These are phyloP conservation scores for Ichneumoninae sp. DNA, from an alignment of 2,888 invertebrate genomes.

Conservation along the genomic window DNA sequence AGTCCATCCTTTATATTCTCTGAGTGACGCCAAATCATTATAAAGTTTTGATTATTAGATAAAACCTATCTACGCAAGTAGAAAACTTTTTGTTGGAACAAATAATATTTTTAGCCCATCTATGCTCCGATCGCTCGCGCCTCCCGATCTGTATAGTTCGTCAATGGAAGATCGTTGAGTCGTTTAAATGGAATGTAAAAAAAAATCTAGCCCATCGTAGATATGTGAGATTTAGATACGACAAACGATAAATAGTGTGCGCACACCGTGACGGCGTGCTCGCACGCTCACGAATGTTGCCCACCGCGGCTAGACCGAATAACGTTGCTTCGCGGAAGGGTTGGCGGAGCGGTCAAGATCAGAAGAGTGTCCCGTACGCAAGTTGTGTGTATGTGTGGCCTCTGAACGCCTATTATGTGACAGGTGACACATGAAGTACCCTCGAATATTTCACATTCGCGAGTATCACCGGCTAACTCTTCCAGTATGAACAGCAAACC, in stretches of 20 bases:
- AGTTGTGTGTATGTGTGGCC: constrained; percentile 24
- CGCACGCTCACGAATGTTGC: not conserved
- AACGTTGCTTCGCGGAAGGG: not conserved
- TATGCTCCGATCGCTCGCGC: not conserved
- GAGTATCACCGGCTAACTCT: constrained; percentile 2
- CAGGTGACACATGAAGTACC: constrained; percentile 41
- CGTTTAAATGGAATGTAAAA: not conserved
- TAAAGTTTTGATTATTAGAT: too few relatives aligned
- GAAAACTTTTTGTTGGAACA: not conserved
- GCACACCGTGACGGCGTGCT: not conserved
- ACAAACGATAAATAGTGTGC: not conserved
- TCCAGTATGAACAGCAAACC: constrained; percentile 34
- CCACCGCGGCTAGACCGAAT: not conserved
- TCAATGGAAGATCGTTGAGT: not conserved
- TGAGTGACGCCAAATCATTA: too few relatives aligned
- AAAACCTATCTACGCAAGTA: not conserved
- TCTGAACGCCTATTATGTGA: constrained; percentile 48
- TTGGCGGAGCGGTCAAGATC: constrained; percentile 15
- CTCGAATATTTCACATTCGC: constrained; percentile 17
- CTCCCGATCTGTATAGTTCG: not conserved
- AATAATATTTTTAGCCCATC: not conserved
- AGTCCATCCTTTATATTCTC: too few relatives aligned
- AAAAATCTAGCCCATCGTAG: not conserved
- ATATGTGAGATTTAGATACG: not conserved
- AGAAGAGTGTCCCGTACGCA: not conserved